Evolutionary conservation across 1,140 invertebrate species (phyloP).

Genomic region (Drosophila nannoptera): DNA sequence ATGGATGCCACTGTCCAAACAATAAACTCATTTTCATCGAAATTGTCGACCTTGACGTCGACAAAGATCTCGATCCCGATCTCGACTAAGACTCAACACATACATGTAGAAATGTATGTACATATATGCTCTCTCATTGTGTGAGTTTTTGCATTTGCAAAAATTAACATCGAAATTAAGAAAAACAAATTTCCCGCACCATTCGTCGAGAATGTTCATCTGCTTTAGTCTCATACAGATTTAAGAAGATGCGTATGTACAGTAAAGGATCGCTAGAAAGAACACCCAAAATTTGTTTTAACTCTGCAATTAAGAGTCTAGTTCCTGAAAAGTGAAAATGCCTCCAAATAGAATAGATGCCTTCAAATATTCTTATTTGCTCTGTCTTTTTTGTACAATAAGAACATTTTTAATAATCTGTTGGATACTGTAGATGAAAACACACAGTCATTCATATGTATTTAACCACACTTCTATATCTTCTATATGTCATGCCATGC

Average conservation of each 20-base stretch:
- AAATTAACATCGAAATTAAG: slow-evolving; percentile 28
- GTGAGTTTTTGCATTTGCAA: slow-evolving; percentile 25
- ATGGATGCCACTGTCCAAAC: slow-evolving; percentile 68
- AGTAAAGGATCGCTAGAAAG: background rate
- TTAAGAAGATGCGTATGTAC: slow-evolving; percentile 23
- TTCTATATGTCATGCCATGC: slow-evolving; percentile 45
- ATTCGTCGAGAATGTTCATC: slow-evolving; percentile 48
- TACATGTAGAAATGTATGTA: slow-evolving; percentile 18
- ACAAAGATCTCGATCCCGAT: slow-evolving; percentile 41
- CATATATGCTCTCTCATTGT: background rate
- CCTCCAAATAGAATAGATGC: no score
- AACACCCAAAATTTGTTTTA: background rate
- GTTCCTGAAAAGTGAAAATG: no score
- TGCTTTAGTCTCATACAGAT: slow-evolving; percentile 3
- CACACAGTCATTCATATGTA: slow-evolving; percentile 2
- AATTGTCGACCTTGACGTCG: slow-evolving; percentile 63
- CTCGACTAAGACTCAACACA: slow-evolving; percentile 23
- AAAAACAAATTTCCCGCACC: slow-evolving; percentile 40
- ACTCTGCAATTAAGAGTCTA: no score
- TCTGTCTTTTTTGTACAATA: background rate
- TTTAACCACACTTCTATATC: slow-evolving; percentile 30
- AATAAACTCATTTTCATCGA: slow-evolving; percentile 75
- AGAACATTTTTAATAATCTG: background rate
- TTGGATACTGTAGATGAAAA: background rate
- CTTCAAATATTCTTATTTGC: no score